A percentile compares a stretch with the other conserved stretches of the same genome.
Conservation (phyloP, 2,888 invertebrate species). For the Pachydiplax longipennis region DNA sequence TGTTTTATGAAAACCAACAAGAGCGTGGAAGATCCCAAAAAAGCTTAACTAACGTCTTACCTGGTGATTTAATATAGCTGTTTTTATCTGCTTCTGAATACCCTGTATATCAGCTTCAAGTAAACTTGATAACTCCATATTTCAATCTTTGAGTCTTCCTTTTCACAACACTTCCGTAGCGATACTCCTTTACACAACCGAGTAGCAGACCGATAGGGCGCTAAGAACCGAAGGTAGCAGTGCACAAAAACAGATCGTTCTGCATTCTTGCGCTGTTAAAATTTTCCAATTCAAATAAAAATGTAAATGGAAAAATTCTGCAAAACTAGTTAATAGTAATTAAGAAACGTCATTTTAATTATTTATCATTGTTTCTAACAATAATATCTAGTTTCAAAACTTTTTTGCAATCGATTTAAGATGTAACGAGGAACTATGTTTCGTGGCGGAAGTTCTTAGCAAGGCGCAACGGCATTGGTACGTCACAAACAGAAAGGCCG, state of each 20-base stretch:
- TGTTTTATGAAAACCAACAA: constrained; percentile 37
- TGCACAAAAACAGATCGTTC: constrained; percentile 45
- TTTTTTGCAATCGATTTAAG: constrained; percentile 31
- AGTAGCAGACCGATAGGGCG: constrained; percentile 29
- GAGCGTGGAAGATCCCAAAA: neutral
- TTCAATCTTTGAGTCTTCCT: constrained; percentile 27
- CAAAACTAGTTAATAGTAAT: neutral
- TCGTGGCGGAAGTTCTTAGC: neutral
- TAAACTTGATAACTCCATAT: constrained; percentile 58
- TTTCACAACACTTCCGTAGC: constrained; percentile 45
- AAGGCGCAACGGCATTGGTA: constrained; percentile 25
- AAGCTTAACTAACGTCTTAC: constrained; percentile 55
- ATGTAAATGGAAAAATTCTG: neutral
- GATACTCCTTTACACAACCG: constrained; percentile 18
- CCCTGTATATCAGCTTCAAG: constrained; percentile 58
- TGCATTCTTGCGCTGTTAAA: constrained; percentile 40
- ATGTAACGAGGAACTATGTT: constrained; percentile 15
- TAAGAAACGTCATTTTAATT: neutral
- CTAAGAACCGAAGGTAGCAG: constrained; percentile 43
- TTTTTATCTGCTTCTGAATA: constrained; percentile 59
- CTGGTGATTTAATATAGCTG: constrained; percentile 60
- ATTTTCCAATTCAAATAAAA: neutral
- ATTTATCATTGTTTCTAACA: neutral
- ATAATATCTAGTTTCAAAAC: neutral
- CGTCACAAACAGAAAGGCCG: constrained; percentile 2